phyloP scores from a whole-genome alignment of 1,140 invertebrate species.

The Dinoponera quadriceps region DNA sequence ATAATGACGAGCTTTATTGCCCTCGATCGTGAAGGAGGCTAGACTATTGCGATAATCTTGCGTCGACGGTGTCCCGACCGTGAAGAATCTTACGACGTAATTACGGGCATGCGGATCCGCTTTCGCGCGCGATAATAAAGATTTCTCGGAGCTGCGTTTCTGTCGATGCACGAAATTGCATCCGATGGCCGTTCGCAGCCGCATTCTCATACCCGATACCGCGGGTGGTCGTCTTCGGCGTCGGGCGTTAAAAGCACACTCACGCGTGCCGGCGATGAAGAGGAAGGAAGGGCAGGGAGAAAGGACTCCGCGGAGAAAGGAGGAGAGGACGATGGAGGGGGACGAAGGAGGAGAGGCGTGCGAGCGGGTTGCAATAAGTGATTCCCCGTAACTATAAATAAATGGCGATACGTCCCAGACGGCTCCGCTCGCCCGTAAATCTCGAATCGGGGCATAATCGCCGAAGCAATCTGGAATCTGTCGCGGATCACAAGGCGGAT shows the following conservation, averaged over 20 bases:
- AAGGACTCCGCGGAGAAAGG: neutral
- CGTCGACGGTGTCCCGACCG: neutral
- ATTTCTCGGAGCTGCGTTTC: conserved; percentile 16
- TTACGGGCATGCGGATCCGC: neutral
- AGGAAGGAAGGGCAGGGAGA: neutral
- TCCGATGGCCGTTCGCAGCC: neutral
- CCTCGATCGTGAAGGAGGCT: neutral
- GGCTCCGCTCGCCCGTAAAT: conserved; percentile 74
- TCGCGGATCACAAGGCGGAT: conserved; percentile 65
- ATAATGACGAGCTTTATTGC: no score
- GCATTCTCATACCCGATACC: conserved; percentile 9
- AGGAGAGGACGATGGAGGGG: neutral
- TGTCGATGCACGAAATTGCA: neutral
- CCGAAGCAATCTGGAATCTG: conserved; percentile 75
- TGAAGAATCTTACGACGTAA: neutral
- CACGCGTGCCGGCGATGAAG: conserved; percentile 48
- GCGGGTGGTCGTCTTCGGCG: conserved; percentile 54
- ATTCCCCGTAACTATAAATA: conserved; percentile 78
- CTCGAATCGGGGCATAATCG: conserved; percentile 76
- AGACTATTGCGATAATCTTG: neutral
- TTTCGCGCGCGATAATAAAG: neutral
- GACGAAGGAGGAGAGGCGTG: neutral
- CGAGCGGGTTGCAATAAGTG: conserved; percentile 51
- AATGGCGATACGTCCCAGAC: conserved; percentile 67
- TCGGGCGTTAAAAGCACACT: conserved; percentile 62